phyloP scores from a whole-genome alignment of 1,140 invertebrate genomes.

The Chionoecetes opilio region DNA sequence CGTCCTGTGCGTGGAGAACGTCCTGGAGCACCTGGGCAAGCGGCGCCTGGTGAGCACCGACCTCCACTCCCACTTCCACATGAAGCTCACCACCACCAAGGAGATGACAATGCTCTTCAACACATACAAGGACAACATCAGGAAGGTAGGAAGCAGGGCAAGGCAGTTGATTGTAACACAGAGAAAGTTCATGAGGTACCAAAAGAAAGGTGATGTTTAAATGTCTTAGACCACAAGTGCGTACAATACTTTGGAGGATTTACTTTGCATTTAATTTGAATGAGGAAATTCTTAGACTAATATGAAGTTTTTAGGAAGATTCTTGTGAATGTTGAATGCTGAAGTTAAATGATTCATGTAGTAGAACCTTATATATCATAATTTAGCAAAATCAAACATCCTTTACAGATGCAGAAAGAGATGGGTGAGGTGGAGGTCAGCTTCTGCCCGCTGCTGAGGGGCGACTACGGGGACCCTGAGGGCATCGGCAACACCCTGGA shows the following conservation, averaged over 20 bases:
- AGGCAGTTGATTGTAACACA: no score
- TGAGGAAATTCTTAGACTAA: no score
- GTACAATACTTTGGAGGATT: no score
- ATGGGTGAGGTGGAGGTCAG: constrained; percentile 90
- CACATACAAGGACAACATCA: constrained; percentile 89
- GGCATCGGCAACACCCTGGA: constrained; percentile 87
- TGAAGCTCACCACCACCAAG: constrained; percentile 86
- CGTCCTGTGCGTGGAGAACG: constrained; percentile 88
- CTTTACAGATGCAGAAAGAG: constrained; percentile 89
- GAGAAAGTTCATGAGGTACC: no score
- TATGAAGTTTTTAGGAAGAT: no score
- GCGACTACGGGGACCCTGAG: constrained; percentile 86
- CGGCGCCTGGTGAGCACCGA: constrained; percentile 88
- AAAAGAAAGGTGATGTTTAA: no score
- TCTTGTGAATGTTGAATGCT: no score
- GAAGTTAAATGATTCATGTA: no score
- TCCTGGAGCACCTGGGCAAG: constrained; percentile 89
- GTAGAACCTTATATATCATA: not conserved
- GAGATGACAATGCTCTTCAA: constrained; percentile 89
- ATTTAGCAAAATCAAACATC: not conserved
- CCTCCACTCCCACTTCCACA: constrained; percentile 89
- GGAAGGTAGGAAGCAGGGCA: constrained; percentile 86
- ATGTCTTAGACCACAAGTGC: no score
- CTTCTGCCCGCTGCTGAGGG: constrained; percentile 91
- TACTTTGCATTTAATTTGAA: no score